Evolutionary conservation across 2,888 invertebrate species (phyloP), one percentile per base, ranked within the genome.

Genomic region (Tachina lurida): DNA sequence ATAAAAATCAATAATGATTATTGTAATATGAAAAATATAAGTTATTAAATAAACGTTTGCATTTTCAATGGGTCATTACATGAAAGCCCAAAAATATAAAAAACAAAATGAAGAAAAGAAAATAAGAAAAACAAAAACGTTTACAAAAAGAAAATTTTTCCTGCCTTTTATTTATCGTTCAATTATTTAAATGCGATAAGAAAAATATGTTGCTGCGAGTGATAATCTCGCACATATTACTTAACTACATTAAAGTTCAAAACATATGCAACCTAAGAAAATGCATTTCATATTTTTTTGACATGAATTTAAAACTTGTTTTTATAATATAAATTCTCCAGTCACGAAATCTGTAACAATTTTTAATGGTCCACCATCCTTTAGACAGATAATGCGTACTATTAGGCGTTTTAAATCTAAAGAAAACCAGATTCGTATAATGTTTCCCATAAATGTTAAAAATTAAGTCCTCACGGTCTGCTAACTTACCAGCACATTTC

Each of bases 11-110:
- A 73, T 10, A 13, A 54, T 56, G 67, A 60, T 65, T 65, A 80
- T 39, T 8, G 54, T 62, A 41, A 47, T 60, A 63, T 54, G 22
- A 58, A 77, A 58, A 70, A 12, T 15, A 56, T 47, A 63, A 76
- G 75, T 84, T 70, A 56, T 84, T 49, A n/a, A 62, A 45, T 60
- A 41, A 68, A 62, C 67, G 68, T 56, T 84, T 78, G 62, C 49
- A 70, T 56, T 41, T 71, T 77, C 49, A 71, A 83, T 83, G 62
- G 74, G 52, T 74, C 74, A 68, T 78, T 84, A 84, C 67, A 65
- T 43, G 15, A 73, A 68, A 31, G 7, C 31, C 45, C 67, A 45
- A 68, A 62, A 45, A 62, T 31, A 2, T 31, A 31, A 12, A 45
- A 31, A 41, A 73, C 22, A 9, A 31, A 63, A 71, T 12, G 45